Percentiles rank a stretch among this genome's conserved stretches.
Conservation (phyloP, 2,797 vertebrate genomes). For the Manis crassicaudata region DNA sequence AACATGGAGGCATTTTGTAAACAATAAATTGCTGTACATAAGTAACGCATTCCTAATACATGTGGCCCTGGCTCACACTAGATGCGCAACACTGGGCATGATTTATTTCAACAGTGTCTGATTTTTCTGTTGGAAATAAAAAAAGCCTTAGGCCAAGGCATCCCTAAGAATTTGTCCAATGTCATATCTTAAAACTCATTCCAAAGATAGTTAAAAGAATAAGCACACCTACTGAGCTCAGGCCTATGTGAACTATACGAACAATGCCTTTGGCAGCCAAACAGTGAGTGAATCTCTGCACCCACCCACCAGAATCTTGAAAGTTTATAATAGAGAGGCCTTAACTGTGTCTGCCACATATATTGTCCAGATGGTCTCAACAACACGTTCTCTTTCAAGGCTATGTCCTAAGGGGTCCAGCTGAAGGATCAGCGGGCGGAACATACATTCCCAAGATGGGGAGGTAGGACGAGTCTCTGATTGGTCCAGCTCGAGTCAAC, state of each 20-base stretch:
- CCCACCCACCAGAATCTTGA: background rate
- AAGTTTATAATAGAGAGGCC: background rate
- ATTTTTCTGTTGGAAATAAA: background rate
- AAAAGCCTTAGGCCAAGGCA: background rate
- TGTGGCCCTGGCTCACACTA: background rate
- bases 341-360: background rate
- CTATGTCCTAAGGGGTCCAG: background rate
- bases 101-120: background rate
- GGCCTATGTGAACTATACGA: background rate
- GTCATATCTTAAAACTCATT: background rate
- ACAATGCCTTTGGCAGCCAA: background rate
- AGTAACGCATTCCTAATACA: background rate
- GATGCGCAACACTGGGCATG: background rate
- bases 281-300: background rate
- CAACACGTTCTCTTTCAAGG: background rate
- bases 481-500: background rate
- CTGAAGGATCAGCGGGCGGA: background rate
- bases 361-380: background rate
- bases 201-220: background rate
- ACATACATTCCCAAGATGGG: background rate
- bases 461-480: background rate
- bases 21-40: background rate
- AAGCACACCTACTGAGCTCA: background rate
- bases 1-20: background rate
- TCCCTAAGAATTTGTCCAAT: background rate